A percentile compares a stretch with the other conserved stretches of the same genome.
Conservation (phyloP, 2,113 vertebrate genomes). For the human region GRCh38 chr4:37008501-37009000, state of each 20-base stretch:
- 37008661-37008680: constrained; percentile 84
- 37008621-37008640: constrained; percentile 82
- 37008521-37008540: constrained; percentile 80
- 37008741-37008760: constrained; percentile 22
- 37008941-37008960: not conserved
- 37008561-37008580: constrained; percentile 77
- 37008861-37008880: not conserved
- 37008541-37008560: constrained; percentile 68
- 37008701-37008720: constrained; percentile 51
- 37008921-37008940: constrained; percentile 3
- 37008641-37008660: constrained; percentile 82
- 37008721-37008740: constrained; percentile 57
- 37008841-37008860: not conserved
- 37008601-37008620: constrained; percentile 88
- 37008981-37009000: not conserved
- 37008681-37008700: constrained; percentile 70
- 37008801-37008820: not conserved
- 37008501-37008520: constrained; percentile 65
- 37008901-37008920: not conserved
- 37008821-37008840: not conserved
- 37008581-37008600: constrained; percentile 77
- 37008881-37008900: not conserved
- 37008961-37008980: not conserved
- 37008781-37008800: not conserved
- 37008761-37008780: constrained; percentile 43